Evolutionary conservation across 2,888 invertebrate species (phyloP).

Genomic region (Ophion ellenae): DNA sequence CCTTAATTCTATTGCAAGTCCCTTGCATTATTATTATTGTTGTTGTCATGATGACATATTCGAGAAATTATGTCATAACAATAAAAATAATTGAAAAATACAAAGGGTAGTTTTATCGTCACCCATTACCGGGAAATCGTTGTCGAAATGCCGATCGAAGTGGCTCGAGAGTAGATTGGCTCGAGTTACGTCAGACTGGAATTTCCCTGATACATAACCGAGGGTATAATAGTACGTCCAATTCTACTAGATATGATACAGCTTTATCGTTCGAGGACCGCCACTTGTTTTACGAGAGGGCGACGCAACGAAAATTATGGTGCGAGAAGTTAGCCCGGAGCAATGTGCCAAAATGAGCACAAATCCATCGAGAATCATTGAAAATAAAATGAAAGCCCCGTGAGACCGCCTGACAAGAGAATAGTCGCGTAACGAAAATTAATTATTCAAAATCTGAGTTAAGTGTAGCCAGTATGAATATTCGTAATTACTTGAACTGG

Average conservation of each 20-base stretch:
- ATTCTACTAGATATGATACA: conserved; percentile 3
- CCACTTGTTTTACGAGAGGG: conserved; percentile 47
- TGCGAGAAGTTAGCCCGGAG: conserved; percentile 24
- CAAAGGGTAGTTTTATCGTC: neutral
- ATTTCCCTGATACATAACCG: conserved; percentile 8
- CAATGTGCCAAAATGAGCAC: conserved; percentile 30
- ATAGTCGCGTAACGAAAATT: too few species aligned
- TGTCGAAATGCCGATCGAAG: conserved; percentile 27
- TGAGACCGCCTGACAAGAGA: neutral
- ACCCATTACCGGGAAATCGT: neutral
- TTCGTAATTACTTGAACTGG: too few species aligned
- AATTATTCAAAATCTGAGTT: too few species aligned
- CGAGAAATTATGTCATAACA: too few species aligned
- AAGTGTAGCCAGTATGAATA: too few species aligned
- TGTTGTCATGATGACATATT: too few species aligned
- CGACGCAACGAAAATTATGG: conserved; percentile 25
- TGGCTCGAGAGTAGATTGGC: conserved; percentile 28
- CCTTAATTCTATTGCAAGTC: neutral
- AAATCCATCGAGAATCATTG: neutral
- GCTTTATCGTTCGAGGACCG: conserved; percentile 25
- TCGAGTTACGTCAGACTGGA: conserved; percentile 46
- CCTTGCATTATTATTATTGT: neutral
- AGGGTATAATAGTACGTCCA: neutral
- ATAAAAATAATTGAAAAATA: neutral
- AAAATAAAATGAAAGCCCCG: neutral